These are phyloP conservation scores for Myrmecobius fasciatus DNA, from an alignment of 2,113 vertebrate species.

Conservation along the genomic window DNA sequence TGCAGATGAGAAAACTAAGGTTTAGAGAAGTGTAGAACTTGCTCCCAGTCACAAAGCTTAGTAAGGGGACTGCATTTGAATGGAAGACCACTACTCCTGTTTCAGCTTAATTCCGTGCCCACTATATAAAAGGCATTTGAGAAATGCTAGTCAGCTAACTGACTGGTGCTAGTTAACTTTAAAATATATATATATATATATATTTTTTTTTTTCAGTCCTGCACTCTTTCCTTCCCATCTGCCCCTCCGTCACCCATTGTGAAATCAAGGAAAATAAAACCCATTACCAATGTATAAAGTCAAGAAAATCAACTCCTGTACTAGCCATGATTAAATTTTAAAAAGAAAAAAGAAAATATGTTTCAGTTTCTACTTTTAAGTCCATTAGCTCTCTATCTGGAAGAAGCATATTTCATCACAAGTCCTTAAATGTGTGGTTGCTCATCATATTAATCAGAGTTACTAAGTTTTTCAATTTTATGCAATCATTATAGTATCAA, in stretches of 20 bases:
- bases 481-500: neutral
- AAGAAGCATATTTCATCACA: neutral
- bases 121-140: neutral
- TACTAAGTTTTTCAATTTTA: neutral
- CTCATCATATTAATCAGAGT: neutral
- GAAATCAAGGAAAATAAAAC: neutral
- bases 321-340: neutral
- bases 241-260: neutral
- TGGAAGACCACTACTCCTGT: neutral
- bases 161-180: neutral
- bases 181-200: too few species aligned
- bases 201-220: neutral
- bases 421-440: neutral
- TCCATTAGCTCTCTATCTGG: neutral
- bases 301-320: neutral
- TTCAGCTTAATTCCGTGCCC: neutral
- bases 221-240: neutral
- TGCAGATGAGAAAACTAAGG: neutral
- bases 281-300: neutral
- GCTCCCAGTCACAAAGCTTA: too few species aligned
- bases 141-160: neutral
- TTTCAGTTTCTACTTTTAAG: neutral
- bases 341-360: neutral
- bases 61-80: too few species aligned
- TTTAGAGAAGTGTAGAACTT: neutral